Conservation (phyloP, 2,797 vertebrate species). For the Poeciliopsis turneri region DNA sequence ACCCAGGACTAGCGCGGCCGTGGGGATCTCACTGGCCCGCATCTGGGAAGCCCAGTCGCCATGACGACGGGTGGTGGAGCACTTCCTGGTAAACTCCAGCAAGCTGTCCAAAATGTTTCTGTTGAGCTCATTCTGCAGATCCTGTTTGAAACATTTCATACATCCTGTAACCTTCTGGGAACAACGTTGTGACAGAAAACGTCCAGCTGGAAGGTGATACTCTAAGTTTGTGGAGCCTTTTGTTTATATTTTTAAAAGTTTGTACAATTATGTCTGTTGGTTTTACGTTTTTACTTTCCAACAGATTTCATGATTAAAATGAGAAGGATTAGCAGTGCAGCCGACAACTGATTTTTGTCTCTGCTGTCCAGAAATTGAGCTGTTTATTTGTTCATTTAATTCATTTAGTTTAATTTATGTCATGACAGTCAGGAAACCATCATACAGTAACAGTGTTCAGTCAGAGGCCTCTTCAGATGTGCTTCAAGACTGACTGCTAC, state of each 20-base stretch:
- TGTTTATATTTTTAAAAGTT: not conserved
- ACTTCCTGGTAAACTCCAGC: constrained; percentile 86
- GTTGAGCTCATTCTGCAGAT: constrained; percentile 91
- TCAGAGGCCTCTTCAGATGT: not conserved
- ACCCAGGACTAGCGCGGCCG: constrained; percentile 94
- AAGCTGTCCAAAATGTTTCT: constrained; percentile 89
- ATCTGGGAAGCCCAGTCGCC: constrained; percentile 85
- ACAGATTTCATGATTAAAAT: not conserved
- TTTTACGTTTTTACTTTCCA: not conserved
- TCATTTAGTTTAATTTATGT: no score
- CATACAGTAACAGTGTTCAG: not conserved
- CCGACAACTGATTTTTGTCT: not conserved
- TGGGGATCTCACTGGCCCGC: constrained; percentile 92
- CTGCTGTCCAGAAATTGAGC: not conserved
- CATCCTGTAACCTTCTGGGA: not conserved
- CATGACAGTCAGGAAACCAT: not conserved
- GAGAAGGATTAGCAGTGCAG: not conserved
- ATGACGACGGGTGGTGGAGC: constrained; percentile 77
- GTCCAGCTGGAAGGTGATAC: not conserved
- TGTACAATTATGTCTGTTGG: not conserved
- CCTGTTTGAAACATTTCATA: constrained; percentile 63
- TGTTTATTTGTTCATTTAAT: not conserved
- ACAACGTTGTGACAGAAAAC: not conserved
- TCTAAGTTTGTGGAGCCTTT: not conserved
- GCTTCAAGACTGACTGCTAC: not conserved